Percentiles rank a stretch among this genome's conserved stretches.
Conservation (phyloP, 2,888 invertebrate species). For the Selenia dentaria region DNA sequence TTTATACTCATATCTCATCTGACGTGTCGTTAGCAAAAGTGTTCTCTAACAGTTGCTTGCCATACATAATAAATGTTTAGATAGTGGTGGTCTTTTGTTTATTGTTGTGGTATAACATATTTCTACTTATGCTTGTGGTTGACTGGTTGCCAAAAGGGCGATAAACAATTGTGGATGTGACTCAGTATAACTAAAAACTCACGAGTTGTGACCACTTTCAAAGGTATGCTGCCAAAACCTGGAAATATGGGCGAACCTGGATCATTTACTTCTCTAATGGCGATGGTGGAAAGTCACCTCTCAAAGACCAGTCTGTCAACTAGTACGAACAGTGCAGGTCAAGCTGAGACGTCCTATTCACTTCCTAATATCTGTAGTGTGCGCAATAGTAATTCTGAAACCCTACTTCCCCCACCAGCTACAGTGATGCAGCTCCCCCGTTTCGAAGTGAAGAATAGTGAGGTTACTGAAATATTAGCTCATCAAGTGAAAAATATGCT, state of each 20-base stretch:
- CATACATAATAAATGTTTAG: too few species aligned
- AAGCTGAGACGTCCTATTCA: conserved; percentile 29
- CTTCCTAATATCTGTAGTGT: conserved; percentile 25
- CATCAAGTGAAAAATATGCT: conserved; percentile 71
- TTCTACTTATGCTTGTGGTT: too few species aligned
- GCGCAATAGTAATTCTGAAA: conserved; percentile 5
- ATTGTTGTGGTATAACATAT: too few species aligned
- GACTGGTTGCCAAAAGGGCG: too few species aligned
- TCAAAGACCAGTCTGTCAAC: conserved; percentile 59
- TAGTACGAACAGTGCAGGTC: conserved; percentile 36
- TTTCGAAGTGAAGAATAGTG: conserved; percentile 46
- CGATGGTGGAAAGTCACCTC: conserved; percentile 68
- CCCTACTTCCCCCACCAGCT: conserved; percentile 40
- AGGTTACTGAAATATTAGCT: conserved; percentile 55
- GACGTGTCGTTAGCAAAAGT: too few species aligned
- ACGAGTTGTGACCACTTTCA: too few species aligned
- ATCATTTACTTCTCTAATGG: conserved; percentile 65
- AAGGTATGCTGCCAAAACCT: too few species aligned
- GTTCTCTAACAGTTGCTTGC: too few species aligned
- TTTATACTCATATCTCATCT: too few species aligned
- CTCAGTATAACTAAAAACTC: too few species aligned
- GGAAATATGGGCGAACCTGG: conserved; percentile 60
- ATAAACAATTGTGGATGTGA: too few species aligned
- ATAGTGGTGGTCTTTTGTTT: too few species aligned
- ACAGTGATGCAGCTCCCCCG: conserved; percentile 56